Base-by-base conservation (phyloP, 2,797 vertebrate species). In the Arctocebus calabarensis region DNA sequence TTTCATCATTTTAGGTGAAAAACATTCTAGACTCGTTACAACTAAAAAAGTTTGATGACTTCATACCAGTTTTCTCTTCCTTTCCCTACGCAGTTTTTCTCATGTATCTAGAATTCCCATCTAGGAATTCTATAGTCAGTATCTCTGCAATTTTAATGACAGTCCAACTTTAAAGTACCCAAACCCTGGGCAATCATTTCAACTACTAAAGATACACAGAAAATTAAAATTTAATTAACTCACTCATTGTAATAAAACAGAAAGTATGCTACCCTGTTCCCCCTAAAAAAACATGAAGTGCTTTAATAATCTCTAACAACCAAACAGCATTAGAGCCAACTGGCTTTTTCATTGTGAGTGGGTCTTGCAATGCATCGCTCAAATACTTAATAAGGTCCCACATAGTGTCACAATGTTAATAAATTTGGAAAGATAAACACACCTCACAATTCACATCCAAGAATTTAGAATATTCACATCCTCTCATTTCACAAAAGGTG, bases 381-480 rank as follows among this genome's bases (percentile, higher is more conserved):
- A 84, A 52, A 57, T 62, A 61, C 27, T 84, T 71, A 43, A 48
- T 52, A 78, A 82, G 52, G 74, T 45, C 40, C n/a, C 43, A 25
- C 64, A n/a, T 32, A 70, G 22, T 1, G 62, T 84, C 61, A 73
- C 19, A 17, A 77, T 68, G 48, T 84, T 61, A 55, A 43, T 6
- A 55, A n/a, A 86, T n/a, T 61, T 68, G 84, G n/a, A 81, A 78
- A 52, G 64, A 62, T 0, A 55, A 45, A 19, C 68, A 59, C 84
- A 68, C 45, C 61, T 94, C 62, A 90, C 59, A 62, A 43, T 48
- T 78, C 79, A 84, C 77, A 74, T 74, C 29, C 25, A 96, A 90
- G 5, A 89, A 83, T 16, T 70, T 0, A 66, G 37, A 57, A 73
- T 27, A 62, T 45, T 55, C 37, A 64, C 37, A 70, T 20, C 12